A percentile compares a stretch with the other conserved stretches of the same genome.
Evolutionary conservation across 2,113 vertebrate genomes (phyloP).

Genomic region (Oncorhynchus mykiss): DNA sequence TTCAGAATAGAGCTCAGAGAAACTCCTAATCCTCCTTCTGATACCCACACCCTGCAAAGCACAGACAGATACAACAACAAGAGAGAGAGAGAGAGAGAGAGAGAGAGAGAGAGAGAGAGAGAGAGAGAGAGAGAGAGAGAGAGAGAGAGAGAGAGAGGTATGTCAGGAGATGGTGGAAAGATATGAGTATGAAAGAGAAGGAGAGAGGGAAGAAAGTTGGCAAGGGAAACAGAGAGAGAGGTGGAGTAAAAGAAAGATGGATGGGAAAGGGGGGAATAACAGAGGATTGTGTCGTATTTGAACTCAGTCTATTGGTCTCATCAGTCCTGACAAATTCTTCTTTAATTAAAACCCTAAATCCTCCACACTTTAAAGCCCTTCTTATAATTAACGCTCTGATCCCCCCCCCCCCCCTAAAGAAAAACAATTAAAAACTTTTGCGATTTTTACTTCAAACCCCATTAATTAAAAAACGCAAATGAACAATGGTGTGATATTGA

Average conservation of each 20-base stretch:
- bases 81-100: conserved; percentile 23
- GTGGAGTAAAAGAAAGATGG: conserved; percentile 10
- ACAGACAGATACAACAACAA: conserved; percentile 17
- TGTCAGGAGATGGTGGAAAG: neutral
- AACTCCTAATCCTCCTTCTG: conserved; percentile 64
- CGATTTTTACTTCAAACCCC: conserved; percentile 74
- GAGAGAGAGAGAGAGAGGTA: conserved; percentile 8
- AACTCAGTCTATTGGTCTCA: conserved; percentile 64
- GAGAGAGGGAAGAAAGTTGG: neutral
- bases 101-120: conserved; percentile 46
- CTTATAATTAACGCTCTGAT: conserved; percentile 79
- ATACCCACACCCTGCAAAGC: conserved; percentile 36
- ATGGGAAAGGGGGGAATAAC: conserved; percentile 27
- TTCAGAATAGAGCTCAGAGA: conserved; percentile 50
- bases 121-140: neutral
- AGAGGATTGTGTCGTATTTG: conserved; percentile 38
- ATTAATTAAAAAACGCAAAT: conserved; percentile 76
- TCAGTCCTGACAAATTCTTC: conserved; percentile 64
- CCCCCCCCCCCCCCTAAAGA: conserved; percentile 40
- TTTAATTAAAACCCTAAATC: conserved; percentile 81
- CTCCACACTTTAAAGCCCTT: conserved; percentile 71
- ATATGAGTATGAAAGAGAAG: neutral
- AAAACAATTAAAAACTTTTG: conserved; percentile 80
- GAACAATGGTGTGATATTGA: conserved; percentile 71
- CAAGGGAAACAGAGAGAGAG: neutral